phyloP scores from a whole-genome alignment of 2,888 invertebrate species.

The Tetanocera ferruginea region DNA sequence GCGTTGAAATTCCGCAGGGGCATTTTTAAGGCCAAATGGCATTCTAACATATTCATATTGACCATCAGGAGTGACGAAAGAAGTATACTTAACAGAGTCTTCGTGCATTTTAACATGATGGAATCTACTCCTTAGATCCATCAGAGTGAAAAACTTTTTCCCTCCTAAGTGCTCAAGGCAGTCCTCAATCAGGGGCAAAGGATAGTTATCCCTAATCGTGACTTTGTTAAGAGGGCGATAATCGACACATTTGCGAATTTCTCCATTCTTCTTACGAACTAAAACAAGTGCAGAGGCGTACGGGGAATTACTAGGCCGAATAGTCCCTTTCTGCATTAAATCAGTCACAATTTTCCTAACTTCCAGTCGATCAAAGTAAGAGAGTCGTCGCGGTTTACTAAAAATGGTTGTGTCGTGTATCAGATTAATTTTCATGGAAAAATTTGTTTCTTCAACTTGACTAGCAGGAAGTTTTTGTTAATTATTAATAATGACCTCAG shows the following conservation, averaged over 20 bases:
- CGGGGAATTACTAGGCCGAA: conserved; percentile 16
- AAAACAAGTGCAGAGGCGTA: too few relatives aligned
- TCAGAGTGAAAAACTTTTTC: conserved; percentile 43
- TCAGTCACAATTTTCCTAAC: conserved; percentile 17
- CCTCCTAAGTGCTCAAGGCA: conserved; percentile 32
- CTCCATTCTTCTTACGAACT: conserved; percentile 34
- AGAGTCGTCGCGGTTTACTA: conserved; percentile 9
- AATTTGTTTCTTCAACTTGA: too few relatives aligned
- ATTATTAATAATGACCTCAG: too few relatives aligned
- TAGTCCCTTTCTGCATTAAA: conserved; percentile 16
- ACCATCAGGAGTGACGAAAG: too few relatives aligned
- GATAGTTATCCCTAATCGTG: conserved; percentile 41
- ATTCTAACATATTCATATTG: too few relatives aligned
- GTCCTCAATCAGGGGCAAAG: conserved; percentile 41
- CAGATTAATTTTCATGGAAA: too few relatives aligned
- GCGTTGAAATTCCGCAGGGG: conserved; percentile 36
- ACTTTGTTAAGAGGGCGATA: conserved; percentile 35
- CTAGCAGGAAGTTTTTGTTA: too few relatives aligned
- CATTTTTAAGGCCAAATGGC: too few relatives aligned
- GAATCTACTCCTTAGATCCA: conserved; percentile 47
- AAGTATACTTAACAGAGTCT: conserved; percentile 45
- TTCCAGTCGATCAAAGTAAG: conserved; percentile 11
- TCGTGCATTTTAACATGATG: conserved; percentile 40
- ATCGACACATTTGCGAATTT: conserved; percentile 33
- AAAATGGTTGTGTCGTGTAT: too few relatives aligned